These are phyloP conservation scores for Mechanitis messenoides DNA, from an alignment of 2,888 invertebrate genomes.

Conservation along the genomic window DNA sequence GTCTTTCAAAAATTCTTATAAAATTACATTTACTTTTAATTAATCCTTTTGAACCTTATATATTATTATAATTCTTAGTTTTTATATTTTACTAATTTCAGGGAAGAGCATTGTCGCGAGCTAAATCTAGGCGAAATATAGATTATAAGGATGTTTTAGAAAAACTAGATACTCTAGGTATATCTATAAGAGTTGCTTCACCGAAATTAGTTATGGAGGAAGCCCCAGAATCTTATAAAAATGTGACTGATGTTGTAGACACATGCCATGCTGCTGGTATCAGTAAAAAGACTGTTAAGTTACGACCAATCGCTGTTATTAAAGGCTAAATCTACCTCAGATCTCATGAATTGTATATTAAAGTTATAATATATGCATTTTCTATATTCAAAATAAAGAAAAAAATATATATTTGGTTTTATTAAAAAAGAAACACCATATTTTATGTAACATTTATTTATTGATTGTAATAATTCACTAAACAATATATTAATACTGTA, in stretches of 20 bases:
- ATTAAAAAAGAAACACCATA: too few species aligned
- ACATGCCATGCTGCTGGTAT: slow-evolving; percentile 99
- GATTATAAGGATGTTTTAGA: slow-evolving; percentile 94
- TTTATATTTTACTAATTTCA: slow-evolving; percentile 50
- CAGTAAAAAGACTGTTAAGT: slow-evolving; percentile 96
- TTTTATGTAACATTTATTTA: slow-evolving; percentile 27
- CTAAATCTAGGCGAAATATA: slow-evolving; percentile 96
- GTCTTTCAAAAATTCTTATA: too few species aligned
- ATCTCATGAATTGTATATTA: slow-evolving; percentile 11
- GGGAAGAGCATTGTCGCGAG: slow-evolving; percentile 97
- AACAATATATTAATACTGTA: slow-evolving; percentile 59
- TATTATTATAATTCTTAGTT: neutral
- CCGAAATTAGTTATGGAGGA: slow-evolving; percentile 99
- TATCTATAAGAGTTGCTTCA: slow-evolving; percentile 97
- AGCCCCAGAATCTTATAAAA: slow-evolving; percentile 99
- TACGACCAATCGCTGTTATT: slow-evolving; percentile 98
- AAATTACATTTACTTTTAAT: too few species aligned
- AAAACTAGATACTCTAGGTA: slow-evolving; percentile 89
- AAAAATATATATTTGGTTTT: slow-evolving; percentile 6
- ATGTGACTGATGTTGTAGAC: slow-evolving; percentile 99
- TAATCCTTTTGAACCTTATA: neutral
- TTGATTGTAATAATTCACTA: slow-evolving; percentile 28
- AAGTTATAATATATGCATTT: slow-evolving; percentile 3
- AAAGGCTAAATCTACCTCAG: slow-evolving; percentile 83
- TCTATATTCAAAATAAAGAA: slow-evolving; percentile 18